A percentile compares a stretch with the other conserved stretches of the same genome.
phyloP scores from a whole-genome alignment of 2,888 invertebrate genomes.

The Acanthococcus lagerstroemiae region DNA sequence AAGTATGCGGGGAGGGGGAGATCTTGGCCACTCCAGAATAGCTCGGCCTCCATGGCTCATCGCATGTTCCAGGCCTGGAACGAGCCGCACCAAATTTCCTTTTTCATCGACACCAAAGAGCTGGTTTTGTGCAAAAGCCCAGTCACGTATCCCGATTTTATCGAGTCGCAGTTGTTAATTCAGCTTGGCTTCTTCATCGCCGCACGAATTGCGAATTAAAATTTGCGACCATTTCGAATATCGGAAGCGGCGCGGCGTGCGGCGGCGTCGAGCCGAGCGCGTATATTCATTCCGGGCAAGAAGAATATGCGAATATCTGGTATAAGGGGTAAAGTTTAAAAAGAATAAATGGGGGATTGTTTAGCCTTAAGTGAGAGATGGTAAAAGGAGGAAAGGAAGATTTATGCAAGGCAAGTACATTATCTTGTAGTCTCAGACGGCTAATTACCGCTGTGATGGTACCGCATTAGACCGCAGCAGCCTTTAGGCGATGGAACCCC shows the following conservation, averaged over 20 bases:
- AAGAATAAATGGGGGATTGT: conserved; percentile 31
- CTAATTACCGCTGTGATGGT: conserved; percentile 44
- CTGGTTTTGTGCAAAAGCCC: no score
- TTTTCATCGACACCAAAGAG: no score
- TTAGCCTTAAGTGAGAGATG: conserved; percentile 28
- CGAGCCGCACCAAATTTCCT: no score
- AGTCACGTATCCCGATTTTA: no score
- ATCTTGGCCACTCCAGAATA: no score
- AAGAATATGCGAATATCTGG: conserved; percentile 28
- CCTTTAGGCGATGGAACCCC: conserved; percentile 21
- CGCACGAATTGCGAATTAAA: conserved; percentile 25
- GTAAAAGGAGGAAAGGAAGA: conserved; percentile 40
- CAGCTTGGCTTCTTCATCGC: no score
- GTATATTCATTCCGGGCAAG: conserved; percentile 1
- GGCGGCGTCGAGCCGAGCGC: not conserved
- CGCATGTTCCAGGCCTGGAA: no score
- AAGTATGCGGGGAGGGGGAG: no score
- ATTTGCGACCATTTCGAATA: conserved; percentile 14
- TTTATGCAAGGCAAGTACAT: conserved; percentile 48
- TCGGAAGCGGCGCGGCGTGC: not conserved
- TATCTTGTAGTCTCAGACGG: conserved; percentile 49
- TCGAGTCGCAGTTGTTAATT: no score
- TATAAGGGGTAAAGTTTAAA: conserved; percentile 29
- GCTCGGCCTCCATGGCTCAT: no score
- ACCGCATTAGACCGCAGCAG: conserved; percentile 31